Conservation (phyloP, 2,797 vertebrate genomes). For the Diplodus puntazzo region DNA sequence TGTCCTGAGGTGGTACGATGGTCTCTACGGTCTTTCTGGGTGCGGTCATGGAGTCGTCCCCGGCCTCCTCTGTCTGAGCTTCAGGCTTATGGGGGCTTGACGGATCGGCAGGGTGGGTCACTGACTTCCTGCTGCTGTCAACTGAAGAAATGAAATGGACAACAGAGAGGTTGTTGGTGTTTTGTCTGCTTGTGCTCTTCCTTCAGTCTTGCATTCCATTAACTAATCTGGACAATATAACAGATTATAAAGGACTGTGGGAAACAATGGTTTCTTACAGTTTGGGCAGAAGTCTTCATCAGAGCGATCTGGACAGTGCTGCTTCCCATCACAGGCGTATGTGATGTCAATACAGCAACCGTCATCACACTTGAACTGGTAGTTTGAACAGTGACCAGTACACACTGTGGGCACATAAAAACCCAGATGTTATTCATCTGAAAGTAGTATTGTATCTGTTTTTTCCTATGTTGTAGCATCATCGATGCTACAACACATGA, state of each 20-base stretch:
- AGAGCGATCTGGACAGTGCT: slow-evolving; percentile 94
- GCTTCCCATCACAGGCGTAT: slow-evolving; percentile 92
- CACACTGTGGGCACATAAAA: slow-evolving; percentile 84
- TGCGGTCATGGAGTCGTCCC: slow-evolving; percentile 64
- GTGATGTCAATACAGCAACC: slow-evolving; percentile 98
- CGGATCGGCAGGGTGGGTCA: slow-evolving; percentile 79
- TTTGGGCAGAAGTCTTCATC: slow-evolving; percentile 96
- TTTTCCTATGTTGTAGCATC: neutral
- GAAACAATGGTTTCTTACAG: slow-evolving; percentile 80
- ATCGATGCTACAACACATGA: neutral
- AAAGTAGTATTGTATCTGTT: neutral
- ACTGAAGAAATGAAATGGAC: slow-evolving; percentile 80
- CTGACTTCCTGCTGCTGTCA: slow-evolving; percentile 85
- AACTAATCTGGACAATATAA: neutral
- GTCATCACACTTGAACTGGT: slow-evolving; percentile 95
- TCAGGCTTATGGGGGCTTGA: slow-evolving; percentile 59
- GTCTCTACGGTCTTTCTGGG: slow-evolving; percentile 74
- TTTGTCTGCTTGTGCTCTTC: neutral
- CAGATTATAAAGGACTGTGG: neutral
- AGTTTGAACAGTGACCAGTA: slow-evolving; percentile 89
- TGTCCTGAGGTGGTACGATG: slow-evolving; percentile 56
- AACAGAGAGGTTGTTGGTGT: neutral
- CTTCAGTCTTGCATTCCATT: neutral
- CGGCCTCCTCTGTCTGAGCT: slow-evolving; percentile 58
- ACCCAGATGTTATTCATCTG: neutral